Evolutionary conservation across 2,797 vertebrate species (phyloP).

Genomic region (Bufotes viridis): DNA sequence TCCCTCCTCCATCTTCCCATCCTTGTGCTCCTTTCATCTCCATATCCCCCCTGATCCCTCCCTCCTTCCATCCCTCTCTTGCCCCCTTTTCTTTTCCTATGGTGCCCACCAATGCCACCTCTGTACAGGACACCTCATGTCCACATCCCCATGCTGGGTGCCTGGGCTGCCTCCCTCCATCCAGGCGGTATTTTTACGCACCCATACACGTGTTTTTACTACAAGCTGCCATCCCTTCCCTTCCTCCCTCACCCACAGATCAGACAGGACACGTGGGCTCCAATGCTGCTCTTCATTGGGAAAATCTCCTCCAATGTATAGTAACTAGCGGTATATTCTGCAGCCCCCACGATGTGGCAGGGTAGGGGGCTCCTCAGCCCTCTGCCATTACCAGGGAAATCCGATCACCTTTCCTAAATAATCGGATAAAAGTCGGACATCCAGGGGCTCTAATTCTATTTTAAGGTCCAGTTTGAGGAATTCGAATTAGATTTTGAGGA

Average conservation of each 20-base stretch:
- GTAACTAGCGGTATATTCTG: constrained; percentile 5
- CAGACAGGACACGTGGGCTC: constrained; percentile 56
- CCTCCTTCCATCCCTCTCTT: constrained; percentile 5
- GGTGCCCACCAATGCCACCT: background rate
- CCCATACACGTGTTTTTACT: constrained; percentile 58
- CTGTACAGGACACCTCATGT: background rate
- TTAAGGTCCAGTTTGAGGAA: background rate
- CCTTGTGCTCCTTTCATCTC: constrained; percentile 9
- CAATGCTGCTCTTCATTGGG: constrained; percentile 27
- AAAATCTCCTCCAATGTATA: constrained; percentile 13
- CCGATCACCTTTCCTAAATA: background rate
- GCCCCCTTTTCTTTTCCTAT: constrained; percentile 12
- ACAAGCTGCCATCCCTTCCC: constrained; percentile 46
- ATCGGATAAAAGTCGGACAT: background rate
- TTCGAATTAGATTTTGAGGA: background rate
- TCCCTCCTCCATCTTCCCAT: constrained; percentile 25
- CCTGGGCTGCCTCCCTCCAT: constrained; percentile 7
- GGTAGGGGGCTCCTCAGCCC: background rate
- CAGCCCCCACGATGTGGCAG: background rate
- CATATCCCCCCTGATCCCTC: constrained; percentile 18
- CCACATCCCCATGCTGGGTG: background rate
- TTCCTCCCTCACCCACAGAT: constrained; percentile 54
- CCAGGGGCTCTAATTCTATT: background rate
- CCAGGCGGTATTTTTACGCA: constrained; percentile 37
- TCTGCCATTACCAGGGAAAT: background rate